These are phyloP conservation scores for Thinocorus orbignyianus DNA, from an alignment of 2,113 vertebrate genomes.

Conservation along the genomic window DNA sequence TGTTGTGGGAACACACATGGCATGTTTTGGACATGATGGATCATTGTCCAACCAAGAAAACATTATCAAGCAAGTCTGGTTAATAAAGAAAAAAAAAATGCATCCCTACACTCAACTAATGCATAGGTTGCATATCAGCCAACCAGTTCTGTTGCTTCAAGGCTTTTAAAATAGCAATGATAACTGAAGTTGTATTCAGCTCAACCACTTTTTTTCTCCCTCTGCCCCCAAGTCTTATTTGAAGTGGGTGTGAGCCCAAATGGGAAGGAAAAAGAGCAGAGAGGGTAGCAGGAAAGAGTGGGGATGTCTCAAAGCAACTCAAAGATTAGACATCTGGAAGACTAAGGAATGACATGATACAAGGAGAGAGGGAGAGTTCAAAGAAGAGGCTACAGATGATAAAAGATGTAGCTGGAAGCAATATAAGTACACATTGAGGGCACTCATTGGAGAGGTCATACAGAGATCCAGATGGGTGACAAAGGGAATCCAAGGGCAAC, in stretches of 20 bases:
- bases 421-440: neutral
- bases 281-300: neutral
- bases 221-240: neutral
- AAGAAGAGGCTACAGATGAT: neutral
- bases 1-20: neutral
- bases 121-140: neutral
- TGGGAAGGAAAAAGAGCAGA: neutral
- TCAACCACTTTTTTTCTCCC: neutral
- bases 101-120: neutral
- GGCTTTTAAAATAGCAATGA: neutral
- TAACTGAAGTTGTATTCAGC: neutral
- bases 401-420: neutral
- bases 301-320: neutral
- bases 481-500: neutral
- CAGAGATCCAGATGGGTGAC: neutral
- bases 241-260: neutral
- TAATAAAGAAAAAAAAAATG: neutral
- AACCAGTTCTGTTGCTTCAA: neutral
- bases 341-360: neutral
- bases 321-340: neutral
- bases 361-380: neutral
- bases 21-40: neutral
- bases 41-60: neutral
- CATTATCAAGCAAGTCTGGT: neutral
- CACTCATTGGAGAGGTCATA: neutral